Conservation (phyloP, 2,113 vertebrate species). For the Hemibates koningsi region DNA sequence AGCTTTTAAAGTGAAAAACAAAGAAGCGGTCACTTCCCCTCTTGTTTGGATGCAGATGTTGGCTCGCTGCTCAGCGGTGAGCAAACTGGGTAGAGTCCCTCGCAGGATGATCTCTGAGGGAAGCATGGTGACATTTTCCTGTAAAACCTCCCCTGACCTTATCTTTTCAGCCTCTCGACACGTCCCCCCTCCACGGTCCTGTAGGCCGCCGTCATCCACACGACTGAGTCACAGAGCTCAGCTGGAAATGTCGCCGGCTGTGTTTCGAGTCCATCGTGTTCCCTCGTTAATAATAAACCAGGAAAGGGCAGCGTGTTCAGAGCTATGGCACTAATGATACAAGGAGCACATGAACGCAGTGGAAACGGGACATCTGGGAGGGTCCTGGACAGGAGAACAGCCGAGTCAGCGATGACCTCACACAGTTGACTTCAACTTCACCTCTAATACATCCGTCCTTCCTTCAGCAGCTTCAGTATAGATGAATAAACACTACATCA, state of each 20-base stretch:
- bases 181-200: not conserved
- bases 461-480: not conserved
- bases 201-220: not conserved
- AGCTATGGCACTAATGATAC: not conserved
- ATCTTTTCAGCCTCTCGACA: slow-evolving; percentile 4
- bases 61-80: not conserved
- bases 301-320: not conserved
- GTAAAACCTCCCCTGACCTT: slow-evolving; percentile 25
- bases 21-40: not conserved
- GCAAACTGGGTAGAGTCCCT: not conserved
- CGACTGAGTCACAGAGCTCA: not conserved
- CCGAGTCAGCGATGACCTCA: not conserved
- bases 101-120: not conserved
- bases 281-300: not conserved
- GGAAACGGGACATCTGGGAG: too few species aligned
- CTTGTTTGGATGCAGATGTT: not conserved
- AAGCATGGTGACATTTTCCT: slow-evolving; percentile 13
- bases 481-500: not conserved
- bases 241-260: slow-evolving; percentile 9
- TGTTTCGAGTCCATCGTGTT: not conserved
- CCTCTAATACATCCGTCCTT: not conserved
- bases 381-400: not conserved
- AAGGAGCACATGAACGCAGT: not conserved
- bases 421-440: not conserved
- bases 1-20: not conserved